Evolutionary conservation across 2,797 vertebrate species (phyloP).

Genomic region (Lithobates sylvaticus): DNA sequence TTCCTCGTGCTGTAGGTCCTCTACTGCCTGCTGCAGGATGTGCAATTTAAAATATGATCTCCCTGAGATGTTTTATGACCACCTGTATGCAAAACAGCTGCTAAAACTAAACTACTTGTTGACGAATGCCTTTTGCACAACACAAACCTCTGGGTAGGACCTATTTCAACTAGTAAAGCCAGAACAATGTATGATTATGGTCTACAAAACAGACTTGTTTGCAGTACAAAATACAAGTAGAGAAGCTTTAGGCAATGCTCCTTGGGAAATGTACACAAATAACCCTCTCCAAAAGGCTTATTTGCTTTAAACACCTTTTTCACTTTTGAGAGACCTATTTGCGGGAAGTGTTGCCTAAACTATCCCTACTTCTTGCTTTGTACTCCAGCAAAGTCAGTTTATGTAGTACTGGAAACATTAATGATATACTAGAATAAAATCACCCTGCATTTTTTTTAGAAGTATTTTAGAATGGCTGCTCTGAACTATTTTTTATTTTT

Average conservation of each 20-base stretch:
- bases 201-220: not conserved
- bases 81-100: no score
- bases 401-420: conserved; percentile 53
- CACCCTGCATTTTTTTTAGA: conserved; percentile 44
- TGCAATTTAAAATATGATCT: no score
- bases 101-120: no score
- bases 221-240: not conserved
- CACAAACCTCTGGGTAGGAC: no score
- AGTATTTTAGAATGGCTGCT: conserved; percentile 51
- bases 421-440: conserved; percentile 58
- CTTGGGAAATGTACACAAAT: not conserved
- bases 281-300: not conserved
- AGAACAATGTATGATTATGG: not conserved
- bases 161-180: no score
- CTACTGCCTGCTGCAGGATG: no score
- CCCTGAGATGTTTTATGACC: no score
- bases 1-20: no score
- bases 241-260: not conserved
- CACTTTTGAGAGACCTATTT: not conserved
- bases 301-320: not conserved
- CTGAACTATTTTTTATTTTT: conserved; percentile 18
- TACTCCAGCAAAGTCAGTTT: conserved; percentile 33
- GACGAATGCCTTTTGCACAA: no score
- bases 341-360: not conserved
- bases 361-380: conserved; percentile 17